Conservation (phyloP, 2,113 vertebrate species). For the Psephotus haematonotus region DNA sequence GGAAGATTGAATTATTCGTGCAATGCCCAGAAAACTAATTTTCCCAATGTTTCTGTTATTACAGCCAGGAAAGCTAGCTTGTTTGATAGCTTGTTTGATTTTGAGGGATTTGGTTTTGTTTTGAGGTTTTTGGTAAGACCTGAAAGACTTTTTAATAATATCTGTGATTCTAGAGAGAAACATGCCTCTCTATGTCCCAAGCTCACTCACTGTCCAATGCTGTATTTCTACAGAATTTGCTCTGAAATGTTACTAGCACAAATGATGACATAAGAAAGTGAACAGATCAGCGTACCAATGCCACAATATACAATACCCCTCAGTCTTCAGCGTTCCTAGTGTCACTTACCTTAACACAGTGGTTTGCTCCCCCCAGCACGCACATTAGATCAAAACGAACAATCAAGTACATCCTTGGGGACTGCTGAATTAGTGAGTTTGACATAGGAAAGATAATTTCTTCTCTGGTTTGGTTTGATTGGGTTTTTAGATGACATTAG, state of each 20-base stretch:
- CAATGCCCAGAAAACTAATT: neutral
- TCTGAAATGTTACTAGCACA: neutral
- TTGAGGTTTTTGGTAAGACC: neutral
- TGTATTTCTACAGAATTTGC: neutral
- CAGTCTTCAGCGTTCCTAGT: neutral
- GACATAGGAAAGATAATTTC: neutral
- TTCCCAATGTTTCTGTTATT: neutral
- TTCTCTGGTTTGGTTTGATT: neutral
- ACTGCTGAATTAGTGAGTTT: neutral
- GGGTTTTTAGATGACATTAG: neutral
- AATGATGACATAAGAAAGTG: neutral
- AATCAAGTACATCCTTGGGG: neutral
- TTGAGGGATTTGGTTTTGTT: neutral
- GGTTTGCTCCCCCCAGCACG: neutral
- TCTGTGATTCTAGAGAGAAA: neutral
- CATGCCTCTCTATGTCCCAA: neutral
- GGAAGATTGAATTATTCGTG: neutral
- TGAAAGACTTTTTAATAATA: neutral
- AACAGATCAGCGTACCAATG: neutral
- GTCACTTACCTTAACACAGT: neutral
- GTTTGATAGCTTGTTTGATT: neutral
- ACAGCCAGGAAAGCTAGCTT: neutral
- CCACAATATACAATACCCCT: neutral
- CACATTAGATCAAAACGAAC: neutral
- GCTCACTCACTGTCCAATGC: neutral